Evolutionary conservation across 92 coral and sea anemone species (phyloP).

Genomic region (Meandrina meandrites): DNA sequence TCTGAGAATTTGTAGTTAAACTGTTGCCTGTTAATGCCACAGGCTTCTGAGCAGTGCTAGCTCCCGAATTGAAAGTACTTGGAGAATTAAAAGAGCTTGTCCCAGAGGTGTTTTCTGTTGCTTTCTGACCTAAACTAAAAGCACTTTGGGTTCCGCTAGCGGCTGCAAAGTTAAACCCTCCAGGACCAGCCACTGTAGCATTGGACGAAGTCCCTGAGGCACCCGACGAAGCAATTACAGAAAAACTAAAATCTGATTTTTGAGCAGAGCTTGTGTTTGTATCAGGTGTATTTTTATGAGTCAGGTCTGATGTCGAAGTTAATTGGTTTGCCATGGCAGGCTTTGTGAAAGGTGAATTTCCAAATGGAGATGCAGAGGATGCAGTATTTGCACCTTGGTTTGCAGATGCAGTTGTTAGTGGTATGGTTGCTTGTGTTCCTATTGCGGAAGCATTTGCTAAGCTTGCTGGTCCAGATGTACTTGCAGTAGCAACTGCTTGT

Average conservation of each 20-base stretch:
- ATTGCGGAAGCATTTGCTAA: neutral
- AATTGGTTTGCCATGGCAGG: neutral
- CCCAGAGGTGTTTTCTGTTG: neutral
- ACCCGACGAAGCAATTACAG: neutral
- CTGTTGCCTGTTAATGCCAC: neutral
- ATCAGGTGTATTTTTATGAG: neutral
- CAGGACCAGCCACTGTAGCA: neutral
- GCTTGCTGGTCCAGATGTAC: neutral
- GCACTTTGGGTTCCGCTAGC: neutral
- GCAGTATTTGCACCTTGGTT: neutral
- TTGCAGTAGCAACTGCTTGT: neutral
- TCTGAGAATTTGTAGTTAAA: neutral
- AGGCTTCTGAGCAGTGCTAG: conserved; percentile 1
- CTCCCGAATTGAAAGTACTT: neutral
- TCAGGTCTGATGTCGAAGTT: neutral
- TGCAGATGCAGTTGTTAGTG: conserved; percentile 1
- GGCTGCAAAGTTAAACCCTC: conserved; percentile 16
- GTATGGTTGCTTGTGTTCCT: neutral
- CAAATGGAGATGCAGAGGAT: conserved; percentile 6
- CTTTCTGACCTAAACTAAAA: neutral
- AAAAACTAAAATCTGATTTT: neutral
- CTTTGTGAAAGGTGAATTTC: conserved; percentile 16
- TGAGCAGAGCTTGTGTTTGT: neutral
- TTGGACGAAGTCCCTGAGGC: neutral
- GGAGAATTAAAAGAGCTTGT: neutral